phyloP scores from a whole-genome alignment of 2,888 invertebrate species.

The Apeira syringaria region DNA sequence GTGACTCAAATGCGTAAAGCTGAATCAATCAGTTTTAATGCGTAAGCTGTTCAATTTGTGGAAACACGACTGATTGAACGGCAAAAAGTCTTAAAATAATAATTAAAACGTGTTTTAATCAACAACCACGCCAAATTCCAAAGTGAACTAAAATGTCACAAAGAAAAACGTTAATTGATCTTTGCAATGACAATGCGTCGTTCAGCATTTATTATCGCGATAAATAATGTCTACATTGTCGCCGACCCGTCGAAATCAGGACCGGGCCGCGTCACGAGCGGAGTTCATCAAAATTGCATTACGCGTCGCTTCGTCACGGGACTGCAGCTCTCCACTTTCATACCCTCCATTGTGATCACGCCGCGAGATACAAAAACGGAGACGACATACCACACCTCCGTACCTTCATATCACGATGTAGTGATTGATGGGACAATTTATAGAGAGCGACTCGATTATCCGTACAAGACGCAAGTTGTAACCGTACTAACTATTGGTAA shows the following conservation, averaged over 20 bases:
- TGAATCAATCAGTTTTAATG: too few relatives aligned
- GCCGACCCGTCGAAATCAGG: constrained; percentile 46
- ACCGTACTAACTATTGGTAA: constrained; percentile 12
- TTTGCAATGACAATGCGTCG: constrained; percentile 10
- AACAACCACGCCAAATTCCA: background rate
- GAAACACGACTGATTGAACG: too few relatives aligned
- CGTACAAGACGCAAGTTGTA: constrained; percentile 9
- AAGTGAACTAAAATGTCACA: background rate
- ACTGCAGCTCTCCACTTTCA: constrained; percentile 6
- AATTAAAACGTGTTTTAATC: too few relatives aligned
- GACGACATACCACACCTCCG: constrained; percentile 46
- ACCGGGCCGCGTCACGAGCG: constrained; percentile 46
- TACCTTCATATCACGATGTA: constrained; percentile 36
- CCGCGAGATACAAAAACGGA: constrained; percentile 50
- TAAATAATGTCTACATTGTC: constrained; percentile 64
- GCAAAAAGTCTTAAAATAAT: too few relatives aligned
- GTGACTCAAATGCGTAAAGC: too few relatives aligned
- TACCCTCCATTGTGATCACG: constrained; percentile 34
- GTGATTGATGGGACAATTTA: constrained; percentile 64
- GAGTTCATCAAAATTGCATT: constrained; percentile 79
- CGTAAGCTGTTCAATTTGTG: too few relatives aligned
- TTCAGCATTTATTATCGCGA: constrained; percentile 29
- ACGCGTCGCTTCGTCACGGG: constrained; percentile 66
- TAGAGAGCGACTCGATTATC: constrained; percentile 28
- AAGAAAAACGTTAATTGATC: constrained; percentile 6